A percentile compares a stretch with the other conserved stretches of the same genome.
phyloP scores from a whole-genome alignment of 2,797 vertebrate species.

The Acanthopagrus latus region DNA sequence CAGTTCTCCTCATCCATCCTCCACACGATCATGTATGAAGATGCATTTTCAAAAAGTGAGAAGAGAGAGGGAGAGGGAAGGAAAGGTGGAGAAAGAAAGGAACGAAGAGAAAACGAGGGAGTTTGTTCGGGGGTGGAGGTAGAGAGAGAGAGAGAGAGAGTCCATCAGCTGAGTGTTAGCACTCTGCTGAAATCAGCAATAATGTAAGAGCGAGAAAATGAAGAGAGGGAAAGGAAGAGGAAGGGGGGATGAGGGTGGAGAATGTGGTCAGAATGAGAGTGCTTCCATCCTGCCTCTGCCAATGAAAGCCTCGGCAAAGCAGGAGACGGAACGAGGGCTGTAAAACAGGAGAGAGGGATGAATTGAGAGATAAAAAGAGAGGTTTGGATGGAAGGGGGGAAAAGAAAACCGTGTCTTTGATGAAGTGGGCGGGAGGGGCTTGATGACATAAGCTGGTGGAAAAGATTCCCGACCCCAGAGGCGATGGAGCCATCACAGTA shows the following conservation, averaged over 20 bases:
- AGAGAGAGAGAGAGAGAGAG: conserved; percentile 11
- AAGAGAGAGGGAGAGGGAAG: neutral
- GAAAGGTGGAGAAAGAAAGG: neutral
- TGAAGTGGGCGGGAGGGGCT: conserved; percentile 3
- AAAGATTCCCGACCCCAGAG: conserved; percentile 11
- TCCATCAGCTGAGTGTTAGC: conserved; percentile 80
- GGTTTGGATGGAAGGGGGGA: conserved; percentile 16
- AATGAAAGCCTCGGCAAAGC: conserved; percentile 40
- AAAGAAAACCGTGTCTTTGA: conserved; percentile 6
- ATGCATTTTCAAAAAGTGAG: neutral
- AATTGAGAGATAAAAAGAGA: conserved; percentile 7
- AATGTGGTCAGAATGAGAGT: conserved; percentile 72
- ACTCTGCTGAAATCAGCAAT: conserved; percentile 81
- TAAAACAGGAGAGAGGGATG: neutral
- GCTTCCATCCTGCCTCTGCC: conserved; percentile 58
- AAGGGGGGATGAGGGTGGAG: conserved; percentile 51
- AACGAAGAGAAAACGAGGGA: conserved; percentile 15
- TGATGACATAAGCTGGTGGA: conserved; percentile 24
- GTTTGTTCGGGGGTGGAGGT: conserved; percentile 32
- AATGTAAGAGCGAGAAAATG: conserved; percentile 69
- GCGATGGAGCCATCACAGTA: conserved; percentile 3
- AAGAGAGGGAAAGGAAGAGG: conserved; percentile 48
- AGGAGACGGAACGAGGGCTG: conserved; percentile 1
- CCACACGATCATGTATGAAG: conserved; percentile 13
- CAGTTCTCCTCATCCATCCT: conserved; percentile 7